These are phyloP conservation scores for Druon quercuslanigerum DNA, from an alignment of 1,140 invertebrate species.

Conservation along the genomic window DNA sequence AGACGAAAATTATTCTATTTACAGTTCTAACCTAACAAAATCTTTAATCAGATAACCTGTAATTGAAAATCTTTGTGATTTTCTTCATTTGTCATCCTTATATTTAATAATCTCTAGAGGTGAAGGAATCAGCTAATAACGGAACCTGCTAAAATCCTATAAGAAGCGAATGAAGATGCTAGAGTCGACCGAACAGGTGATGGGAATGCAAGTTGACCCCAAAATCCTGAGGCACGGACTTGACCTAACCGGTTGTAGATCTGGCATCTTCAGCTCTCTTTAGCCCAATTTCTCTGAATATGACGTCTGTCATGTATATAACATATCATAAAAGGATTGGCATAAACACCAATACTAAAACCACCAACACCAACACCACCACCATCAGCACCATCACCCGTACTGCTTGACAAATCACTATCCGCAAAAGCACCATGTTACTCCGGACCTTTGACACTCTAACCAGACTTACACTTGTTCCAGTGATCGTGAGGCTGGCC, in stretches of 20 bases:
- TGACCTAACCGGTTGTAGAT: constrained; percentile 8
- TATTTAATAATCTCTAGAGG: too few relatives aligned
- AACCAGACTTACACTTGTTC: constrained; percentile 71
- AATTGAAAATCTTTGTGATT: too few relatives aligned
- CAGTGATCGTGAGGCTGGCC: constrained; percentile 68
- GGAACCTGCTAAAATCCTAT: too few relatives aligned
- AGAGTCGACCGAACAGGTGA: neutral
- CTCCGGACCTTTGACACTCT: neutral
- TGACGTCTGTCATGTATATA: neutral
- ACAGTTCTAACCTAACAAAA: too few relatives aligned
- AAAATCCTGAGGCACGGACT: constrained; percentile 6
- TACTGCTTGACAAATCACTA: constrained; percentile 25
- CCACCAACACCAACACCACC: constrained; percentile 20
- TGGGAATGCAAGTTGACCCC: constrained; percentile 2
- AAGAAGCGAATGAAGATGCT: neutral
- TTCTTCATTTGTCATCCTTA: too few relatives aligned
- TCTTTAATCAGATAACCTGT: too few relatives aligned
- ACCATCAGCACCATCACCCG: constrained; percentile 50
- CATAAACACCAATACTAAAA: constrained; percentile 32
- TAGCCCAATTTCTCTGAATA: neutral
- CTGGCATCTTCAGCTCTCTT: constrained; percentile 4
- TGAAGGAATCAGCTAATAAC: too few relatives aligned
- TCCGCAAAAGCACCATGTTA: constrained; percentile 10
- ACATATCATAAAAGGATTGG: neutral
- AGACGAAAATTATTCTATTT: too few relatives aligned